phyloP scores from a whole-genome alignment of 2,888 invertebrate genomes.

The Pyrocoelia pectoralis region DNA sequence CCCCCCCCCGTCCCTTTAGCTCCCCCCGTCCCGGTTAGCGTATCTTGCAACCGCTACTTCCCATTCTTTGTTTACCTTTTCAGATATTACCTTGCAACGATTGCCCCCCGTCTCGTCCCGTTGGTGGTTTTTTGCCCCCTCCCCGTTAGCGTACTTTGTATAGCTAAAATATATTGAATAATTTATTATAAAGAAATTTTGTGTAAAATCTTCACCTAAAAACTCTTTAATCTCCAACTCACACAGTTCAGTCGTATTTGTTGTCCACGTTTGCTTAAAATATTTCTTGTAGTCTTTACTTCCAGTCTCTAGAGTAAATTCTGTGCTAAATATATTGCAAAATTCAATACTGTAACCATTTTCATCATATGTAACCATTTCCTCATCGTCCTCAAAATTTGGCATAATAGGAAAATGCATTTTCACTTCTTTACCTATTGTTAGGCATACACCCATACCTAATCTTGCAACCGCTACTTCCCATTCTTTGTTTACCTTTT shows the following conservation, averaged over 20 bases:
- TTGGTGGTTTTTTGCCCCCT: constrained; percentile 86
- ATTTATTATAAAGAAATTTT: too few relatives aligned
- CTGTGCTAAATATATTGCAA: constrained; percentile 97
- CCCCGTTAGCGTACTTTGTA: too few relatives aligned
- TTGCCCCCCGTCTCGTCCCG: constrained; percentile 84
- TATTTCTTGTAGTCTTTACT: constrained; percentile 83
- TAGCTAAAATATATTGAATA: too few relatives aligned
- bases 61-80: constrained; percentile 88
- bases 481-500: constrained; percentile 92
- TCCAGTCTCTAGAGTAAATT: constrained; percentile 96
- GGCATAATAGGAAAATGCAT: constrained; percentile 99
- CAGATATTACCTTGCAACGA: constrained; percentile 87
- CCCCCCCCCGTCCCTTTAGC: too few relatives aligned
- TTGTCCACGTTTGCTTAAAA: constrained; percentile 96
- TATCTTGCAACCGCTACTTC: constrained; percentile 90
- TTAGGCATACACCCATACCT: constrained; percentile 97
- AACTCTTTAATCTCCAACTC: constrained; percentile 85
- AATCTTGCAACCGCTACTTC: constrained; percentile 97
- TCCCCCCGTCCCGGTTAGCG: constrained; percentile 84
- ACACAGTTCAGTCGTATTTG: constrained; percentile 93
- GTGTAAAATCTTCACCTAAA: constrained; percentile 83
- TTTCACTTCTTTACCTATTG: constrained; percentile 96
- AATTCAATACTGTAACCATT: constrained; percentile 99
- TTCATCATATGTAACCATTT: constrained; percentile 95
- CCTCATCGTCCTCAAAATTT: constrained; percentile 98